Conservation (phyloP, 92 coral and sea anemone genomes). For the Zoanthus sansibaricus region DNA sequence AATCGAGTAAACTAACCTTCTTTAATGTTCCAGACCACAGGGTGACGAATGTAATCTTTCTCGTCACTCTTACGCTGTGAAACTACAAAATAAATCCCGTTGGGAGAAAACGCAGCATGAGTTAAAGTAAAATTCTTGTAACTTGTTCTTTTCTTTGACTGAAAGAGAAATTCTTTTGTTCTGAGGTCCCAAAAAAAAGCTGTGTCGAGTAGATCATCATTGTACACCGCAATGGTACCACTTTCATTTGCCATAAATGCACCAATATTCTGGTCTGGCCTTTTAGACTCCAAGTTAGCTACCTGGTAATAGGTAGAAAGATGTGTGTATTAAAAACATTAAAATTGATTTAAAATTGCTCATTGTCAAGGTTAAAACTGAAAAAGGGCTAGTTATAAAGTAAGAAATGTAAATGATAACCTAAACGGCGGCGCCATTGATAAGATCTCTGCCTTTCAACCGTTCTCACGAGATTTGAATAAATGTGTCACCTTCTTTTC, state of each 20-base stretch:
- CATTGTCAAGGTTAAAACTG: no score
- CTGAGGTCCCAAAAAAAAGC: slow-evolving; percentile 75
- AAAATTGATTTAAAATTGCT: no score
- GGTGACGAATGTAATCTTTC: slow-evolving; percentile 62
- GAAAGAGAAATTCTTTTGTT: slow-evolving; percentile 71
- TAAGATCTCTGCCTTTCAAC: no score
- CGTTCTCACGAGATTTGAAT: no score
- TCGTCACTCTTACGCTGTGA: slow-evolving; percentile 57
- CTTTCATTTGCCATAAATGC: slow-evolving; percentile 67
- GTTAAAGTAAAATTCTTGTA: slow-evolving; percentile 57
- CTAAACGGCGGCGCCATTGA: no score
- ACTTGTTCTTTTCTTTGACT: slow-evolving; percentile 55
- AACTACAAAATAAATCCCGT: slow-evolving; percentile 66
- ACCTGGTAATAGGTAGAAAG: slow-evolving; percentile 21
- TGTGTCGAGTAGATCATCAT: slow-evolving; percentile 62
- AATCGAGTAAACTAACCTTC: slow-evolving; percentile 59
- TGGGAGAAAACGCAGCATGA: slow-evolving; percentile 75
- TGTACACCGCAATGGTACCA: slow-evolving; percentile 70
- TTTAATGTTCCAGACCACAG: slow-evolving; percentile 73
- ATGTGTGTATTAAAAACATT: not conserved
- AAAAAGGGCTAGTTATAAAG: no score
- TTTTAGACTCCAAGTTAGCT: slow-evolving; percentile 57
- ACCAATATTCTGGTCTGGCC: slow-evolving; percentile 54
- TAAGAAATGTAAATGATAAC: no score
- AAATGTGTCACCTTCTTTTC: no score